Percentiles rank a stretch among this genome's conserved stretches.
Conservation (phyloP, 2,113 vertebrate genomes). For the Ceuthmochares aereus region DNA sequence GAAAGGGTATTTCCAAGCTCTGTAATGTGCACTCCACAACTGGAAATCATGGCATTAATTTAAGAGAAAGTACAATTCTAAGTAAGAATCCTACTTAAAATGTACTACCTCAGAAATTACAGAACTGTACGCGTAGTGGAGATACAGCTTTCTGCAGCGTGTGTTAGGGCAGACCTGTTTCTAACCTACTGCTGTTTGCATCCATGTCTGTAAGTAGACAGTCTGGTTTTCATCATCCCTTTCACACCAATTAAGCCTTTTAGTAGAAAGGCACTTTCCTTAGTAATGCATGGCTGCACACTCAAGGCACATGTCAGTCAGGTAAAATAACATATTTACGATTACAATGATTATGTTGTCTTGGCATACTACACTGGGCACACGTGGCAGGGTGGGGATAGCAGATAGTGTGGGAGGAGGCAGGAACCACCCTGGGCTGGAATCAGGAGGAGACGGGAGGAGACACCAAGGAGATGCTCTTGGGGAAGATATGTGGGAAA, state of each 20-base stretch:
- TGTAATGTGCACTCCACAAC: accelerated
- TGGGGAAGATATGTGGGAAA: accelerated
- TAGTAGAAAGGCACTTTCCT: background rate
- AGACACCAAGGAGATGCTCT: background rate
- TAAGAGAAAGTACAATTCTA: background rate
- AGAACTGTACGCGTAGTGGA: background rate
- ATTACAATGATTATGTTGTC: background rate
- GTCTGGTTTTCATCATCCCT: background rate
- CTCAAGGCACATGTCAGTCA: background rate
- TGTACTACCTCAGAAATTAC: background rate
- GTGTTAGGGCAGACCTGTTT: accelerated
- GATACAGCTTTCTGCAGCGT: background rate
- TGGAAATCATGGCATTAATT: background rate
- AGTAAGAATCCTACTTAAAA: background rate
- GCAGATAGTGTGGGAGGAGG: background rate
- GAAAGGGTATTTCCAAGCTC: too few relatives aligned
- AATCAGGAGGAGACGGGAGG: background rate
- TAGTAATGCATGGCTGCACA: background rate
- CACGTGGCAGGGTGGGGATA: background rate
- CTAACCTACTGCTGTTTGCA: accelerated
- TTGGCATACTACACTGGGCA: background rate
- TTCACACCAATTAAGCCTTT: background rate
- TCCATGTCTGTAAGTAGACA: background rate
- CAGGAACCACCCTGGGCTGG: accelerated
- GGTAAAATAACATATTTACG: background rate